Conservation (phyloP, 2,797 vertebrate species). For the Numenius phaeopus region DNA sequence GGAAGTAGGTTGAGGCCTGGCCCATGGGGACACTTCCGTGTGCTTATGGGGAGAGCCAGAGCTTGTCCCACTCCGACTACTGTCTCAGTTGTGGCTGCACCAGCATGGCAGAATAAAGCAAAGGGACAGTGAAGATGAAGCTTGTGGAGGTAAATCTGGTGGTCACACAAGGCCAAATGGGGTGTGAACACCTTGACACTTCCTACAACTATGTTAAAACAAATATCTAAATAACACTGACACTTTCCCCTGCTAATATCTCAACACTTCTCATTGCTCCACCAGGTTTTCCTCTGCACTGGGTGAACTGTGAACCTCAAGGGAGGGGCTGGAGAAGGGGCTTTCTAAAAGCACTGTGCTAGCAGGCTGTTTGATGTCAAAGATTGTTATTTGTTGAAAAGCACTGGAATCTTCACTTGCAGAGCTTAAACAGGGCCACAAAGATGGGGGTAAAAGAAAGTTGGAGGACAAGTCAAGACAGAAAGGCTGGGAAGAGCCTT, state of each 20-base stretch:
- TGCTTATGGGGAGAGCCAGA: neutral
- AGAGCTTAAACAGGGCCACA: neutral
- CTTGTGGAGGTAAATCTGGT: neutral
- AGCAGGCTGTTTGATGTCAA: neutral
- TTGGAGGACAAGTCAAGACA: neutral
- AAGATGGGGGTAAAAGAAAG: neutral
- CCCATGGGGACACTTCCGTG: neutral
- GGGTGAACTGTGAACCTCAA: neutral
- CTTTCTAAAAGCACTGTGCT: neutral
- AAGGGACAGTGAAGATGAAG: neutral
- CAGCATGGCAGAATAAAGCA: neutral
- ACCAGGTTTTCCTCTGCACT: neutral
- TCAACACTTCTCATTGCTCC: neutral
- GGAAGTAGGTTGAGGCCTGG: neutral
- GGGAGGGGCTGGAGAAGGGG: neutral
- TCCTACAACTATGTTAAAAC: neutral
- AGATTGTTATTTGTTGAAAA: neutral
- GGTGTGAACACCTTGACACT: neutral
- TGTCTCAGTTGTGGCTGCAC: rapidly evolving
- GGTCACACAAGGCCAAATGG: neutral
- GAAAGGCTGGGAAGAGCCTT: neutral
- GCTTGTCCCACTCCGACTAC: neutral
- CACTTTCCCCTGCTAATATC: neutral
- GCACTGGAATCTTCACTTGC: neutral
- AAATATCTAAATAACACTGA: neutral